These are phyloP conservation scores for Pterocles burchelli DNA, from an alignment of 2,113 vertebrate genomes.

Conservation along the genomic window DNA sequence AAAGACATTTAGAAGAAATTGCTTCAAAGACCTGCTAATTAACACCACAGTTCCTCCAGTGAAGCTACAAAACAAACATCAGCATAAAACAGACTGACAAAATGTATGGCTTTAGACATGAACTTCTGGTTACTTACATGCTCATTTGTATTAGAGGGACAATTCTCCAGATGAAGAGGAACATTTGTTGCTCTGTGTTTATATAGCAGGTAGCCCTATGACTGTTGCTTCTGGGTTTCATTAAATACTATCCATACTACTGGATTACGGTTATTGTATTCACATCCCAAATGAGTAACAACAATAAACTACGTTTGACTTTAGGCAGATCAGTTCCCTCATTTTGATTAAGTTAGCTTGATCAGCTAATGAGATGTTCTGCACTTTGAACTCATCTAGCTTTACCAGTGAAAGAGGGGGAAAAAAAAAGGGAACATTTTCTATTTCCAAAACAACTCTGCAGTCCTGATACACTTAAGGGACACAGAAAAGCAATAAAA, in stretches of 20 bases:
- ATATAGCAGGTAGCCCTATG: neutral
- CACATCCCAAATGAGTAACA: neutral
- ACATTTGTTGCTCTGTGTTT: neutral
- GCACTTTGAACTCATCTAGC: neutral
- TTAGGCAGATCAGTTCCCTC: neutral
- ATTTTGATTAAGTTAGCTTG: neutral
- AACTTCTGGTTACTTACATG: neutral
- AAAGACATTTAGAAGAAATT: neutral
- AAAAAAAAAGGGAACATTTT: neutral
- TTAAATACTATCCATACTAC: neutral
- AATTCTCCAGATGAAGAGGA: neutral
- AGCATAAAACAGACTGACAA: neutral
- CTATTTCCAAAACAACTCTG: neutral
- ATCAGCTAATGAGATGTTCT: neutral
- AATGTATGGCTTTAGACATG: neutral
- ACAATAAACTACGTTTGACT: neutral
- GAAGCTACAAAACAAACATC: neutral
- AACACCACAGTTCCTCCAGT: neutral
- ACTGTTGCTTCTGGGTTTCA: neutral
- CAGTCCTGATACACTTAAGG: neutral
- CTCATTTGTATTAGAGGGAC: neutral
- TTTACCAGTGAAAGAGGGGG: neutral
- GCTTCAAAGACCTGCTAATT: neutral
- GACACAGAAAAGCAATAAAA: neutral
- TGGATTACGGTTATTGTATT: neutral